Base-by-base conservation (phyloP, 2,888 invertebrate genomes). In the Camptogramma bilineatum region DNA sequence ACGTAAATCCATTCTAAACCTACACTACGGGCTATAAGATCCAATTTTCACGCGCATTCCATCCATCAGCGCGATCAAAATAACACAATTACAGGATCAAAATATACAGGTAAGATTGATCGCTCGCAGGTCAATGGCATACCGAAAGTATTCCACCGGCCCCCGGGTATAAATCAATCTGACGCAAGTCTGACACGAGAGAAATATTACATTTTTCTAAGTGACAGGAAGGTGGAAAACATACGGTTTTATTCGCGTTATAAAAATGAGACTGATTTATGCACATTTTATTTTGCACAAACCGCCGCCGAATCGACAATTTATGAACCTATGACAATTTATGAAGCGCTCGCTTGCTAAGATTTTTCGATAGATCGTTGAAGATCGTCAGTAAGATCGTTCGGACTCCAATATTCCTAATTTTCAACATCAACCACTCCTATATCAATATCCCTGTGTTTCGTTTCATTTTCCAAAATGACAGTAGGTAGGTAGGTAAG, bases 111-210 rank as follows among this genome's bases (percentile, higher is more conserved):
- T 77, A 80, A 83, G 84, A 84, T 81, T 76, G 76, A 84, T 84
- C 58, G 66, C 68, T 34, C 51, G 28, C 47, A 60, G 78, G 75
- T 77, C 75, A 75, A 73, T 72, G 73, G 70, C 65, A 65, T 71
- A 65, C 69, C 68, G 79, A 66, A 73, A 81, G 78, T 83, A 82
- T 83, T 83, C 80, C 73, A 73, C 67, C 53, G 52, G 61, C 51
- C 56, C 5, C 59, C 69, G 72, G 70, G 69, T 73, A 87, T 88
- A 86, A 87, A 88, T 87, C 87, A 87, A 82, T 79, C 76, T 83
- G 85, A 85, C 81, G 60, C 58, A 52, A 53, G 68, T 39, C 34
- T 39, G 34, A 39, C 34, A 39, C 0, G 34, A 39, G 68, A 77
- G 80, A 82, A 83, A 82, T 83, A 81, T 83, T 68, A 74, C 73